Evolutionary conservation across 2,113 vertebrate genomes (phyloP).

Genomic region (Xerus inauris): DNA sequence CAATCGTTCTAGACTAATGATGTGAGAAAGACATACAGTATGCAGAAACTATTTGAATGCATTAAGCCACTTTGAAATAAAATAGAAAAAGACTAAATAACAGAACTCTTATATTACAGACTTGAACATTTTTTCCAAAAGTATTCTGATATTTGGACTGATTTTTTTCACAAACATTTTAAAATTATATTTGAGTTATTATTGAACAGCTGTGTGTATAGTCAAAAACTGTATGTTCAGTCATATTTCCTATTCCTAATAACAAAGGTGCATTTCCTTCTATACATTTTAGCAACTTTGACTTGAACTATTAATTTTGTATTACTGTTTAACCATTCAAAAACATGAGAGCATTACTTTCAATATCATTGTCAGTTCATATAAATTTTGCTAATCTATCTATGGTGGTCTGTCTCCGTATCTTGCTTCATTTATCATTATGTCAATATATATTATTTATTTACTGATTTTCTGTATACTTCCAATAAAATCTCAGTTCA

Average conservation of each 20-base stretch:
- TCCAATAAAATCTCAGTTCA: background rate
- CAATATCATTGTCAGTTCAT: background rate
- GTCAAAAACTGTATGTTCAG: background rate
- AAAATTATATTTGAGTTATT: background rate
- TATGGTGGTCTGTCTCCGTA: background rate
- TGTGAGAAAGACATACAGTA: constrained; percentile 40
- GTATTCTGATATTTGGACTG: constrained; percentile 13
- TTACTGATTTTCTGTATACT: background rate
- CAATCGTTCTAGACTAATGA: constrained; percentile 63
- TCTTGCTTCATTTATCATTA: background rate
- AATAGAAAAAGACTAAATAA: constrained; percentile 56
- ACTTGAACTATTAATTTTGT: background rate
- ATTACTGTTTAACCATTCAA: background rate
- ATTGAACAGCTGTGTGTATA: background rate
- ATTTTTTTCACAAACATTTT: background rate
- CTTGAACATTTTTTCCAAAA: constrained; percentile 10
- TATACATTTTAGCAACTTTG: background rate
- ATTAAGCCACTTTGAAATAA: constrained; percentile 52
- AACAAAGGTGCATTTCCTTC: background rate
- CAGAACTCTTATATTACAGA: background rate
- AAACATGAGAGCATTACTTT: background rate
- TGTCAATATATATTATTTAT: background rate
- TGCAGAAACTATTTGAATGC: constrained; percentile 36
- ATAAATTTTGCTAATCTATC: background rate
- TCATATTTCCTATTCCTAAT: background rate